A percentile compares a stretch with the other conserved stretches of the same genome.
Conservation (phyloP, 35 echinoderm and acorn worm species). For the Lytechinus variegatus region DNA sequence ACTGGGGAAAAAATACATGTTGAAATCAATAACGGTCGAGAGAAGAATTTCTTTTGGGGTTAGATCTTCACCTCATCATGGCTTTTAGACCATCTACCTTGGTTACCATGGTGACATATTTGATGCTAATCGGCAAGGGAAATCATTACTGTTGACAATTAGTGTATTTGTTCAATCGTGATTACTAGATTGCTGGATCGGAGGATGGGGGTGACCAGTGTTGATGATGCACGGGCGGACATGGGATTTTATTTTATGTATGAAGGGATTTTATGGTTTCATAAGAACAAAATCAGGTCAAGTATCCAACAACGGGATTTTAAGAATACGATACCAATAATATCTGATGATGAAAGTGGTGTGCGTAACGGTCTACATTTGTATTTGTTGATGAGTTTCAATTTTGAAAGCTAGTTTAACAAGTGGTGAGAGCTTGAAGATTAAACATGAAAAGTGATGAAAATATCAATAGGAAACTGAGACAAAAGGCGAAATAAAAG, state of each 20-base stretch:
- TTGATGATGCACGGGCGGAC: neutral
- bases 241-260: neutral
- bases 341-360: too few species aligned
- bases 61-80: neutral
- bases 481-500: neutral
- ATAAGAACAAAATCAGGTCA: neutral
- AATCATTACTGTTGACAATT: slow-evolving; percentile 14
- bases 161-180: neutral
- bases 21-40: too few species aligned
- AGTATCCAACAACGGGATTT: too few species aligned
- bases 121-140: neutral
- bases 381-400: too few species aligned
- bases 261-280: neutral
- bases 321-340: too few species aligned
- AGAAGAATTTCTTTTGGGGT: too few species aligned
- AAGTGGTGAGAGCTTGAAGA: too few species aligned
- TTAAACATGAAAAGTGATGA: too few species aligned
- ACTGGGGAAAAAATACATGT: too few species aligned
- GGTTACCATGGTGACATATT: neutral
- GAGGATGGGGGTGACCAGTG: neutral
- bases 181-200: neutral
- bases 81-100: neutral
- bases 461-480: too few species aligned
- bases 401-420: too few species aligned
- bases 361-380: too few species aligned